Evolutionary conservation across 2,113 vertebrate species (phyloP).

Genomic region (rabbit (Oryctolagus cuniculus)): DNA sequence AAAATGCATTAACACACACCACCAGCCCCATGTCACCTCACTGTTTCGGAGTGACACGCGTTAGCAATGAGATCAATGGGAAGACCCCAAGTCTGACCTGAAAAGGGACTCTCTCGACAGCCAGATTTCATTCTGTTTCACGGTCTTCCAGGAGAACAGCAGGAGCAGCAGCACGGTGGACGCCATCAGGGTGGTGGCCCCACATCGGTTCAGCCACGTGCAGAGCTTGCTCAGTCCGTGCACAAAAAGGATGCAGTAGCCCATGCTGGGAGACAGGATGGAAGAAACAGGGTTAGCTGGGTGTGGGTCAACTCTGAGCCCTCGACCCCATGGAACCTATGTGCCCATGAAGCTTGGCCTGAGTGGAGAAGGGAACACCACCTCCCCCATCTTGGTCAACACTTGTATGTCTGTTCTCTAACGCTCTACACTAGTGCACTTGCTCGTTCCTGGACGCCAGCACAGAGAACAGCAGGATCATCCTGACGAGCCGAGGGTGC

Average conservation of each 20-base stretch:
- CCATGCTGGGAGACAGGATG: constrained; percentile 91
- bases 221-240: constrained; percentile 93
- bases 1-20: neutral
- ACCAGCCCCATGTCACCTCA: neutral
- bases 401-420: fast-evolving
- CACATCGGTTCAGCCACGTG: constrained; percentile 89
- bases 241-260: constrained; percentile 96
- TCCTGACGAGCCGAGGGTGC: neutral
- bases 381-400: neutral
- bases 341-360: constrained; percentile 5
- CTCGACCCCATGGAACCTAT: neutral
- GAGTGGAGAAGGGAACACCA: constrained; percentile 58
- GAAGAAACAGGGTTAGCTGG: neutral
- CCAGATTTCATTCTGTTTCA: constrained; percentile 97
- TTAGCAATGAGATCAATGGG: neutral
- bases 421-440: fast-evolving
- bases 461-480: neutral
- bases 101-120: constrained; percentile 97
- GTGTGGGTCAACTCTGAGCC: neutral
- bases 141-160: constrained; percentile 96
- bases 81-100: constrained; percentile 87
- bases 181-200: constrained; percentile 87
- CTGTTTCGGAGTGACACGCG: neutral
- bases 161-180: constrained; percentile 92
- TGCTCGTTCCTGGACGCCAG: neutral